These are phyloP conservation scores for Xenus cinereus DNA, from an alignment of 2,113 vertebrate genomes.

Conservation along the genomic window DNA sequence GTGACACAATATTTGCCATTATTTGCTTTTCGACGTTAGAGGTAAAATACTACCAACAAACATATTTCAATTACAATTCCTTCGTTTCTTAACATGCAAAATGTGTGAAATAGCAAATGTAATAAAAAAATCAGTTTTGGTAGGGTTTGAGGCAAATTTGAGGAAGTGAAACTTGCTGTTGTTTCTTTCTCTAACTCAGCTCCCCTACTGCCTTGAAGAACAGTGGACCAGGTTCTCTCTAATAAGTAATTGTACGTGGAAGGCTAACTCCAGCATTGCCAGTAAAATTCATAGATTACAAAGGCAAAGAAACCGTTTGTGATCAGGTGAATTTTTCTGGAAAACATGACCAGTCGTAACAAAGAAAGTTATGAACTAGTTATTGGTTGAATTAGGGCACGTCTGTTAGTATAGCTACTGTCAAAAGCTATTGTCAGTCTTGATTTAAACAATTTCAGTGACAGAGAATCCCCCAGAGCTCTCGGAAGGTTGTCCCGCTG, in stretches of 20 bases:
- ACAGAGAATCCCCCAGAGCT: background rate
- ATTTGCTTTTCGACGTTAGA: background rate
- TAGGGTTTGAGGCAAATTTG: background rate
- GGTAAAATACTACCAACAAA: background rate
- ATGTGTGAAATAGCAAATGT: background rate
- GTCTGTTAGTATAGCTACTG: background rate
- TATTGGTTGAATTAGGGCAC: background rate
- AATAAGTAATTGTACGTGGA: background rate
- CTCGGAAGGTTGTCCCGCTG: background rate
- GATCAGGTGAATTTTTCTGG: background rate
- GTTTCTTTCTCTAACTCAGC: background rate
- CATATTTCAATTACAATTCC: background rate
- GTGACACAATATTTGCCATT: slow-evolving; percentile 1
- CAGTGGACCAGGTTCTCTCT: background rate
- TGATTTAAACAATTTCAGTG: background rate
- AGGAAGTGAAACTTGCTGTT: background rate
- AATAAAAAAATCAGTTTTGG: background rate
- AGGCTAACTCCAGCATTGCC: background rate
- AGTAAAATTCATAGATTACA: background rate
- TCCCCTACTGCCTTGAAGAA: background rate
- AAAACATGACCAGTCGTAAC: background rate
- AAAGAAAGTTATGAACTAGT: background rate
- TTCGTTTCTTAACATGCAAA: background rate
- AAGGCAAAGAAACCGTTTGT: background rate
- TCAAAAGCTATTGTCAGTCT: background rate